phyloP scores from a whole-genome alignment of 2,113 vertebrate species.

The Campylomormyrus numenius region DNA sequence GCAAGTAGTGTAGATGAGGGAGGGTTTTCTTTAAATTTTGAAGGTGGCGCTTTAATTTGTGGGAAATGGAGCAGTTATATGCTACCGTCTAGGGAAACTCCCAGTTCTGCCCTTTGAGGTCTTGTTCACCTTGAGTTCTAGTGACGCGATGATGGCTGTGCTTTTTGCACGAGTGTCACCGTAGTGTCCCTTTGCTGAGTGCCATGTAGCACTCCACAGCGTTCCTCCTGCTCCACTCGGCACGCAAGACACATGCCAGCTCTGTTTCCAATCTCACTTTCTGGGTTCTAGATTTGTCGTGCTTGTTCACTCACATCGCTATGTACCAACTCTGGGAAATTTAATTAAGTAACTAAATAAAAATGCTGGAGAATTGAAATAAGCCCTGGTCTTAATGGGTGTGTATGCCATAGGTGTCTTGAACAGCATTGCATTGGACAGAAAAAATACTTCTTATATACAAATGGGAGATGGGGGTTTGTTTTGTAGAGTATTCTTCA shows the following conservation, averaged over 20 bases:
- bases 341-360: constrained; percentile 63
- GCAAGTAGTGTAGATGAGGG: neutral
- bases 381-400: constrained; percentile 53
- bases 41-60: neutral
- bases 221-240: neutral
- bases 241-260: constrained; percentile 41
- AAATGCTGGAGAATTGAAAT: constrained; percentile 56
- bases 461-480: neutral
- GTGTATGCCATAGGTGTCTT: neutral
- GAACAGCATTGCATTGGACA: neutral
- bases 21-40: neutral
- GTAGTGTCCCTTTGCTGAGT: neutral
- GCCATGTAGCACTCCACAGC: neutral
- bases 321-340: constrained; percentile 57
- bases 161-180: neutral
- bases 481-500: neutral
- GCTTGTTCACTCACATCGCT: constrained; percentile 55
- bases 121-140: neutral
- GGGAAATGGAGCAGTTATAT: neutral
- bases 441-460: neutral
- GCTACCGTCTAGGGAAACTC: neutral
- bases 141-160: neutral
- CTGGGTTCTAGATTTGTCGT: constrained; percentile 61
- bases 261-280: constrained; percentile 65
- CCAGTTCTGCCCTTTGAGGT: neutral